Evolutionary conservation across 2,888 invertebrate genomes (phyloP), one percentile per base, ranked within the genome.

Genomic region (Philopedon plagiatum): DNA sequence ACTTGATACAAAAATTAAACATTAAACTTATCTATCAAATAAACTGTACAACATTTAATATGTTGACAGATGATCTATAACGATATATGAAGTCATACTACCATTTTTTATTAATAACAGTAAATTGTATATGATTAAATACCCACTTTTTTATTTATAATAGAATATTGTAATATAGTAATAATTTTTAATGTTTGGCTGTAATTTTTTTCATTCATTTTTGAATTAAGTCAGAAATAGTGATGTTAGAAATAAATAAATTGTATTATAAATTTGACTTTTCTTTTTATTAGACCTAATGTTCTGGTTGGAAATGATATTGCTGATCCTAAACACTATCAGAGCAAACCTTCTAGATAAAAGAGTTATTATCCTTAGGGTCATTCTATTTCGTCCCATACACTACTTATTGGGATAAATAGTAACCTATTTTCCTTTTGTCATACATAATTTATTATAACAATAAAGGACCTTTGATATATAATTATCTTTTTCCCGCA

Each of bases 151-250:
- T 60, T 58, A 46, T 67, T 67, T 67, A 67, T 58, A 26, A 60
- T 60, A 67, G 21, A 58, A 46, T 60, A 57, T 51, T 65, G 71
- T 65, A 71, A 65, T 58, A 61, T 71, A 71, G 46, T 78, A 78
- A 83, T 84, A 82, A 81, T 83, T 83, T 83, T 81, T 81, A 81
- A 80, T 83, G 83, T 83, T 84, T 84, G 83, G 83, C 84, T 84
- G 84, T 84, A 83, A 84, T 82, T 83, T 83, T 84, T 83, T 83
- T 83, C 81, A 81, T 57, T 71, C 51, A 51, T 62, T 62, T 81
- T 82, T 80, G 79, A 82, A 81, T 80, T 78, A 81, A 83, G 82
- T 84, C 82, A 83, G 82, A 79, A 81, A 81, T 84, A 84, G 83
- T 84, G 83, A 84, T 84, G 83, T 84, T 83, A 84, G 83, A 84